A percentile compares a stretch with the other conserved stretches of the same genome.
Conservation (phyloP, 2,113 vertebrate species). For the Megaceryle maxima region DNA sequence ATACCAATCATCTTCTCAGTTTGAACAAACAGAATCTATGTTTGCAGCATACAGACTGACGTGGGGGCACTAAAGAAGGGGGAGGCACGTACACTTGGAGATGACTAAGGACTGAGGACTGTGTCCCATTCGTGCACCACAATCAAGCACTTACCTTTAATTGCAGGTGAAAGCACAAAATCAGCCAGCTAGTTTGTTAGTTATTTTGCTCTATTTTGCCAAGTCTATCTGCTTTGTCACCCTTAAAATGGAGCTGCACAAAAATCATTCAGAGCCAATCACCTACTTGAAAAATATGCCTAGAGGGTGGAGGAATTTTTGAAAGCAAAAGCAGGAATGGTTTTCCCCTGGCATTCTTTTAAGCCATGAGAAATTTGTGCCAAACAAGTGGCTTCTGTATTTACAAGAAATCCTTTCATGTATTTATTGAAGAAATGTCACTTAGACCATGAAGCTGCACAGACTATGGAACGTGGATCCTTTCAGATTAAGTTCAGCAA, state of each 20-base stretch:
- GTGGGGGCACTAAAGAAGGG: not conserved
- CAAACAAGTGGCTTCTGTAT: not conserved
- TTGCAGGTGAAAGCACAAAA: not conserved
- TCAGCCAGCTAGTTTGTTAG: not conserved
- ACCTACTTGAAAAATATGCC: not conserved
- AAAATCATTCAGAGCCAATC: not conserved
- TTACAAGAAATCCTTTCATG: not conserved
- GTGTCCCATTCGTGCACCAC: not conserved
- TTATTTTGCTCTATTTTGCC: not conserved
- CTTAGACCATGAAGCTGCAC: not conserved
- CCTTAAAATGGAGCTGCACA: not conserved
- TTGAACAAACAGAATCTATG: not conserved
- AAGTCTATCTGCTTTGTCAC: not conserved
- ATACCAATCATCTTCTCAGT: not conserved
- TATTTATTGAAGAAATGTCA: not conserved
- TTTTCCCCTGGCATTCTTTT: not conserved
- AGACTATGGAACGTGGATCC: not conserved
- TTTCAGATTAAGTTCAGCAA: not conserved
- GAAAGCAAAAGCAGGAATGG: not conserved
- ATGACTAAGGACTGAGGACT: not conserved
- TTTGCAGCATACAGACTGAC: not conserved
- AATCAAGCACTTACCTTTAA: not conserved
- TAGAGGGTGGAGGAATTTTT: not conserved
- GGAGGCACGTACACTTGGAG: not conserved
- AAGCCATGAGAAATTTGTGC: not conserved